Evolutionary conservation across 2,888 invertebrate genomes (phyloP), one percentile per base, ranked within the genome.

Genomic region (Euplagia quadripunctaria): DNA sequence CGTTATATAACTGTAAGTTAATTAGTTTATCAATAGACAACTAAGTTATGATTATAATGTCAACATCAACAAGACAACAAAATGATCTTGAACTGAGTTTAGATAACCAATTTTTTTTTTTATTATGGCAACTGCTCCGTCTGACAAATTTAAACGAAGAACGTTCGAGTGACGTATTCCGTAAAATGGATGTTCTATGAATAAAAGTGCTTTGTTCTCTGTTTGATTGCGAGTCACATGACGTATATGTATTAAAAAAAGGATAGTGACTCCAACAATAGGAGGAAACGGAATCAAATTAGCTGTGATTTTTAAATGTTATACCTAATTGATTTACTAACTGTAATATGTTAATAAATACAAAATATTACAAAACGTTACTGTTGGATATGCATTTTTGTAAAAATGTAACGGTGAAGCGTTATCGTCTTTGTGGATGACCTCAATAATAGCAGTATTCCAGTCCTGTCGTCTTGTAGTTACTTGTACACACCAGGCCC

Each of bases 21-120:
- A 46, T 61, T 71, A 51, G 49, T 20, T 72, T 72, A 72, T 72
- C 63, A 68, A 52, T 46, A 2, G 17, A 63, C n/a, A 43, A 63
- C 43, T 68, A 31, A 52, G 67, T 72, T 68, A 17, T n/a, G 31
- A 72, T 43, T 64, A 51, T 64, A n/a, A n/a, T 31, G 31, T 31
- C 31, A 31, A 31, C 31, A 31, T 31, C 31, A 31, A 31, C 31
- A 31, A 31, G 31, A 31, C 31, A 31, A 31, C 31, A 31, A 31
- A 31, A 31, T 31, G 31, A 31, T 8, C 68, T 55, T 9, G 17
- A 12, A 12, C 12, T 4, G 11, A 11, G 31, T 12, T 11, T 12
- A 11, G 55, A n/a, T 55, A 55, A 7, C 11, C 20, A n/a, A 55
- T n/a, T 11, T 55, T 55, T 20, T 55, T 55, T n/a, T 1, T n/a